Conservation (phyloP, 2,113 vertebrate species). For the Proterorhinus semilunaris region DNA sequence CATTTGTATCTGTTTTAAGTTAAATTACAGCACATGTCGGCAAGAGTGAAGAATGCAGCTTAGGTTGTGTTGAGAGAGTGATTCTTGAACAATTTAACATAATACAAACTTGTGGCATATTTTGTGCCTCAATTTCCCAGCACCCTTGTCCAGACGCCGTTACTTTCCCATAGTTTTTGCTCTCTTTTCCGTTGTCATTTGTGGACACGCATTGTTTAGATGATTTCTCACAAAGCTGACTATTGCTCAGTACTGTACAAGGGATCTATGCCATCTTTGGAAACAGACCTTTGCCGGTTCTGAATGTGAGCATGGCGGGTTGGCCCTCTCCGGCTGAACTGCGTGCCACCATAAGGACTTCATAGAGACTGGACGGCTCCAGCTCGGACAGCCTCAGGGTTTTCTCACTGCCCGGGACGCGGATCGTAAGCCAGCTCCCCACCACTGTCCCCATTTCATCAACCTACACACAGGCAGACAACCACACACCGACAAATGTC, state of each 20-base stretch:
- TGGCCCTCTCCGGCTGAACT: slow-evolving; percentile 88
- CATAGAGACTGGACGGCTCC: slow-evolving; percentile 93
- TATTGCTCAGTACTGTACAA: background rate
- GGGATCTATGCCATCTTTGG: background rate
- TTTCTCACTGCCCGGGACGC: slow-evolving; percentile 93
- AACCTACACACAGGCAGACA: slow-evolving; percentile 75
- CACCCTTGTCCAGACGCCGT: background rate
- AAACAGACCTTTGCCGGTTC: slow-evolving; percentile 90
- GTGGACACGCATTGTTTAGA: background rate
- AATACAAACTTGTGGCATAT: background rate
- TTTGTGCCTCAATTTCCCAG: background rate
- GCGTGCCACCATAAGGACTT: slow-evolving; percentile 95
- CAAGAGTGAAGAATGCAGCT: background rate
- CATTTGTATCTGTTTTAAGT: background rate
- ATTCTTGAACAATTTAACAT: no score
- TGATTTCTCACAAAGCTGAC: no score
- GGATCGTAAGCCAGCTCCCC: slow-evolving; percentile 89
- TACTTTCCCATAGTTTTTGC: background rate
- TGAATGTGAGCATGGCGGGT: slow-evolving; percentile 96
- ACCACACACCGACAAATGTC: slow-evolving; percentile 35
- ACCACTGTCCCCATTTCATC: slow-evolving; percentile 78
- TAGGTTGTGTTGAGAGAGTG: no score
- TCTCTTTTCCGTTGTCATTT: background rate
- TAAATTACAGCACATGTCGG: background rate
- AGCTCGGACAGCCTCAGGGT: slow-evolving; percentile 88